Evolutionary conservation across 2,888 invertebrate species (phyloP).

Genomic region (Drepanosiphum platanoidis): DNA sequence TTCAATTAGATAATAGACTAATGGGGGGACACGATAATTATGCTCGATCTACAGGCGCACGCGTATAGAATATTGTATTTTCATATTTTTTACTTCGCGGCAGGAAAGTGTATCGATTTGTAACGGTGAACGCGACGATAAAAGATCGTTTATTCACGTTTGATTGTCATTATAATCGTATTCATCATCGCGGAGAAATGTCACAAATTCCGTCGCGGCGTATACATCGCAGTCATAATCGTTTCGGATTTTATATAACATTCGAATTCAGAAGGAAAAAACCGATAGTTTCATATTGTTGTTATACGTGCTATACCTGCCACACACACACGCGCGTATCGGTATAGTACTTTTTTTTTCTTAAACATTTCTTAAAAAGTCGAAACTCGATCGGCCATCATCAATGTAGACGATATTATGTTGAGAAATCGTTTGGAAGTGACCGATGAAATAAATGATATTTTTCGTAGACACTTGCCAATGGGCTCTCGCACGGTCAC

Average conservation of each 20-base stretch:
- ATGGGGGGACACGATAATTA: neutral
- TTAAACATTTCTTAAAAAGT: too few species aligned
- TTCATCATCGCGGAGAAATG: conserved; percentile 7
- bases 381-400: too few species aligned
- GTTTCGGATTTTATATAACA: conserved; percentile 24
- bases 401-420: too few species aligned
- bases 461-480: too few species aligned
- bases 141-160: conserved; percentile 32
- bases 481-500: too few species aligned
- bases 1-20: conserved; percentile 26
- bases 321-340: too few species aligned
- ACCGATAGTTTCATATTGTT: neutral
- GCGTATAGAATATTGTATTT: neutral
- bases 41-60: neutral
- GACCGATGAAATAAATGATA: too few species aligned
- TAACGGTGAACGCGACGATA: conserved; percentile 15
- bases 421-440: too few species aligned
- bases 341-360: too few species aligned
- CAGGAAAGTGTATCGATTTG: conserved; percentile 24
- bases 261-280: too few species aligned
- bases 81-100: neutral
- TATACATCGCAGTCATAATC: neutral
- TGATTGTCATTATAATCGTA: conserved; percentile 25
- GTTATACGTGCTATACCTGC: too few species aligned
- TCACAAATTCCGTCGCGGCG: neutral